These are phyloP conservation scores for Dusona sp. DNA, from an alignment of 2,888 invertebrate species.

Conservation along the genomic window DNA sequence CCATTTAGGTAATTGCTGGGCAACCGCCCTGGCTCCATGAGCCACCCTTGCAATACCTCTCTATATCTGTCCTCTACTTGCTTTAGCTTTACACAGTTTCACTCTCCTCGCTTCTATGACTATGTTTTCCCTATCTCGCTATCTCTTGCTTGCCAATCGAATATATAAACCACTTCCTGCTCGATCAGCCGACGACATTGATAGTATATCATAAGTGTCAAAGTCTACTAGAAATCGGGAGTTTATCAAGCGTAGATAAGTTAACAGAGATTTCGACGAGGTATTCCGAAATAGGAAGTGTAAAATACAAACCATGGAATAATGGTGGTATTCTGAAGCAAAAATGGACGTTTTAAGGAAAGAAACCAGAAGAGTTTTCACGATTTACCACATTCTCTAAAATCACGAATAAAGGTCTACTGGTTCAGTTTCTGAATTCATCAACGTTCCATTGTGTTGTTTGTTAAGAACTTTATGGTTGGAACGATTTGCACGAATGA, in stretches of 20 bases:
- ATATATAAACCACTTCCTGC: slow-evolving; percentile 74
- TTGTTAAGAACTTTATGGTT: too few species aligned
- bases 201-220: slow-evolving; percentile 63
- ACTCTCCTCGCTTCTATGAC: slow-evolving; percentile 27
- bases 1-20: slow-evolving; percentile 85
- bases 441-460: too few species aligned
- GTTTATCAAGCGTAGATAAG: slow-evolving; percentile 30
- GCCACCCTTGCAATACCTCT: slow-evolving; percentile 38
- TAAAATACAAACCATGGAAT: too few species aligned
- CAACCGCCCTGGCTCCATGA: slow-evolving; percentile 79
- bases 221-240: slow-evolving; percentile 22
- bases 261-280: background rate
- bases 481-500: background rate
- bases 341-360: background rate
- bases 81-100: slow-evolving; percentile 40
- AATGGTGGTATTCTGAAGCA: background rate
- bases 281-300: background rate
- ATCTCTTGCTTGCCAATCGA: slow-evolving; percentile 76
- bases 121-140: slow-evolving; percentile 43
- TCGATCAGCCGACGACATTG: slow-evolving; percentile 79
- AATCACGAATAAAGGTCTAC: background rate
- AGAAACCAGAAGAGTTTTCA: background rate
- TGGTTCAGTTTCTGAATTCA: background rate
- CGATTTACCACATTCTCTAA: background rate
- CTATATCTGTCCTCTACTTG: slow-evolving; percentile 73